phyloP scores from a whole-genome alignment of 30 jellyfish, hydroid and myxozoan genomes.

The Rhopilema esculentum region DNA sequence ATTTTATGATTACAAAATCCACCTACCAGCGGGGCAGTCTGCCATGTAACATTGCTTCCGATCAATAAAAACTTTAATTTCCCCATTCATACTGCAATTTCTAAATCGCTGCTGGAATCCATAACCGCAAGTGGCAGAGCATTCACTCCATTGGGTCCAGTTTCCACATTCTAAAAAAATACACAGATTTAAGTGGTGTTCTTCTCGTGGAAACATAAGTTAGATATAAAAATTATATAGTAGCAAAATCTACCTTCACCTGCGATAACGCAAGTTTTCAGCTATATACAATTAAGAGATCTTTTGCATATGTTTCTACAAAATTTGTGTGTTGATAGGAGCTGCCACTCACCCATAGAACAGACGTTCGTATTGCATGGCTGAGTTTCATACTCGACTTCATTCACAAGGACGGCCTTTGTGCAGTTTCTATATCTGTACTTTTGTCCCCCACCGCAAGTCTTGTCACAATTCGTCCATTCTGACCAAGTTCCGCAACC shows the following conservation, averaged over 20 bases:
- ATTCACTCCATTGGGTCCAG: constrained; percentile 93
- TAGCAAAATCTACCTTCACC: too few relatives aligned
- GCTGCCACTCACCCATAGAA: constrained; percentile 59
- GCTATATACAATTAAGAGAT: too few relatives aligned
- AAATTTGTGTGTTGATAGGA: too few relatives aligned
- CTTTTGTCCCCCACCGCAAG: constrained; percentile 76
- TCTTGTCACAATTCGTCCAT: constrained; percentile 79
- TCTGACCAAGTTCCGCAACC: constrained; percentile 78
- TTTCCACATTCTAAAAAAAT: constrained; percentile 55
- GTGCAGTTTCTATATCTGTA: constrained; percentile 74
- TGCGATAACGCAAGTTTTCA: too few relatives aligned
- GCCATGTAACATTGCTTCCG: constrained; percentile 67
- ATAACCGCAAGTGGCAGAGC: constrained; percentile 91
- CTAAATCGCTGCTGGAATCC: constrained; percentile 83
- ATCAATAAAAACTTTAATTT: constrained; percentile 44
- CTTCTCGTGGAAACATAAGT: background rate
- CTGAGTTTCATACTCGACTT: constrained; percentile 56
- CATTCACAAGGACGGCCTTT: constrained; percentile 26
- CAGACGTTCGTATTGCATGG: constrained; percentile 71
- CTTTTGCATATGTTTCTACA: too few relatives aligned
- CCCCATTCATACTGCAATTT: constrained; percentile 66
- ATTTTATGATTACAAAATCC: background rate
- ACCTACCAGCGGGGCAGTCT: constrained; percentile 83
- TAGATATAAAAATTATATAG: background rate
- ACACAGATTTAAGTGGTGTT: background rate